phyloP scores from a whole-genome alignment of 2,113 vertebrate genomes.

The Psilopsiagon aurifrons region DNA sequence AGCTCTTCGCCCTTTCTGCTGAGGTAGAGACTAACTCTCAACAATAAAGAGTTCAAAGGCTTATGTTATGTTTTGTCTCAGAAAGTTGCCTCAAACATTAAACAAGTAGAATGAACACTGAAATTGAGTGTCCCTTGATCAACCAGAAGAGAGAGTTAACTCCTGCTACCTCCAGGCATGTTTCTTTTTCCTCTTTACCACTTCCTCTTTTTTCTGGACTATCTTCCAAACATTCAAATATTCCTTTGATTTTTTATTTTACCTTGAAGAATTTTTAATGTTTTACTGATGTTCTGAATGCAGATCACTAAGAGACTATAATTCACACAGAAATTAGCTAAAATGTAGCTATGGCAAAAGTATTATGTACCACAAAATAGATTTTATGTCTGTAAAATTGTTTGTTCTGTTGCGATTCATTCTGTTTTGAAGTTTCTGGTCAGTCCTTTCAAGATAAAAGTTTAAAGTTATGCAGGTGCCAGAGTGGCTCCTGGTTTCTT shows the following conservation, averaged over 20 bases:
- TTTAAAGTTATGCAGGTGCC: background rate
- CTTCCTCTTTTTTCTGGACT: background rate
- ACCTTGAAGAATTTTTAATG: background rate
- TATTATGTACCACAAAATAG: background rate
- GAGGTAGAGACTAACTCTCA: background rate
- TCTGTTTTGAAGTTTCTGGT: background rate
- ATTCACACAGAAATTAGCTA: slow-evolving; percentile 19
- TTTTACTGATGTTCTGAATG: background rate
- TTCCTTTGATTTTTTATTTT: slow-evolving; percentile 1
- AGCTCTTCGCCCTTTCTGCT: slow-evolving; percentile 11
- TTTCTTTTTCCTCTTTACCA: background rate
- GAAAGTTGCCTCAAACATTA: background rate
- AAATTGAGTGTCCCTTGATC: background rate
- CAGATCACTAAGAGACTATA: background rate
- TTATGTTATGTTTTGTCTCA: slow-evolving; percentile 7
- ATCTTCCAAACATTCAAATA: background rate
- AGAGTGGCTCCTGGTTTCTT: background rate
- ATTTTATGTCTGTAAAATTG: background rate
- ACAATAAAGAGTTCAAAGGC: slow-evolving; percentile 21
- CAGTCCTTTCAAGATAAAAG: background rate
- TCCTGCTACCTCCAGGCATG: background rate
- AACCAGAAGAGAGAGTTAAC: background rate
- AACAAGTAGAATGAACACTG: background rate
- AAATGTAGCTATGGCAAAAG: background rate
- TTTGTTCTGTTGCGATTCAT: background rate